Percentiles rank a stretch among this genome's conserved stretches.
Evolutionary conservation across 2,888 invertebrate species (phyloP).

Genomic region (Cylloceria caligata): DNA sequence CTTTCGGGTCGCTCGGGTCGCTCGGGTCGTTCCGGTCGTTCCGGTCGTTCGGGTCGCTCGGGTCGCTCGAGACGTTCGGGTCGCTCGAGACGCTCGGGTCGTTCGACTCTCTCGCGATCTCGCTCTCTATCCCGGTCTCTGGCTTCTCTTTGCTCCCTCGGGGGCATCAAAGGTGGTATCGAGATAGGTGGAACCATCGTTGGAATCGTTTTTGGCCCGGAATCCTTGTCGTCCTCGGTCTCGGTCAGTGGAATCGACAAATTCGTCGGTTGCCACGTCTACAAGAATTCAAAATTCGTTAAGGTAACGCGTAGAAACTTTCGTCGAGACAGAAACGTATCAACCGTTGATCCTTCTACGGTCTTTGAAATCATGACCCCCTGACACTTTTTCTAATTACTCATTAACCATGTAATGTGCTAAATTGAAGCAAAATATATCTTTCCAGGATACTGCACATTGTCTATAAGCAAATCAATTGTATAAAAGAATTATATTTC

Average conservation of each 20-base stretch:
- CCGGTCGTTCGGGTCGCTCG: constrained; percentile 73
- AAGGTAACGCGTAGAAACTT: constrained; percentile 41
- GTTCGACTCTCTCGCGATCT: constrained; percentile 77
- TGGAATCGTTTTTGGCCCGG: constrained; percentile 81
- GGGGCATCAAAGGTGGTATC: constrained; percentile 80
- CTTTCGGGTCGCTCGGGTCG: constrained; percentile 79
- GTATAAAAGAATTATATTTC: too few species aligned
- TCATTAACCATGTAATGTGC: too few species aligned
- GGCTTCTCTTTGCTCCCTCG: constrained; percentile 79
- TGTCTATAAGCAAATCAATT: too few species aligned
- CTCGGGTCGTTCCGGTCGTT: constrained; percentile 79
- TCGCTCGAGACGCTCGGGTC: constrained; percentile 79
- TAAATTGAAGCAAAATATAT: too few species aligned
- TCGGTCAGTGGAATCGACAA: constrained; percentile 82
- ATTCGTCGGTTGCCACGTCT: constrained; percentile 83
- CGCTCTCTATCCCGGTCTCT: constrained; percentile 85
- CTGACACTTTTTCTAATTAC: too few species aligned
- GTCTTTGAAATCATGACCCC: too few species aligned
- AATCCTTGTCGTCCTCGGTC: constrained; percentile 79
- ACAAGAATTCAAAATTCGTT: constrained; percentile 51
- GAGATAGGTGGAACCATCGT: constrained; percentile 83
- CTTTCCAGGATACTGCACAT: too few species aligned
- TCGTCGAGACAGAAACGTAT: too few species aligned
- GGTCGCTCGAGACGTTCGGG: constrained; percentile 80
- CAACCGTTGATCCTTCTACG: too few species aligned